Base-by-base conservation (phyloP, 2,113 vertebrate genomes). In the Daubentonia madagascariensis region DNA sequence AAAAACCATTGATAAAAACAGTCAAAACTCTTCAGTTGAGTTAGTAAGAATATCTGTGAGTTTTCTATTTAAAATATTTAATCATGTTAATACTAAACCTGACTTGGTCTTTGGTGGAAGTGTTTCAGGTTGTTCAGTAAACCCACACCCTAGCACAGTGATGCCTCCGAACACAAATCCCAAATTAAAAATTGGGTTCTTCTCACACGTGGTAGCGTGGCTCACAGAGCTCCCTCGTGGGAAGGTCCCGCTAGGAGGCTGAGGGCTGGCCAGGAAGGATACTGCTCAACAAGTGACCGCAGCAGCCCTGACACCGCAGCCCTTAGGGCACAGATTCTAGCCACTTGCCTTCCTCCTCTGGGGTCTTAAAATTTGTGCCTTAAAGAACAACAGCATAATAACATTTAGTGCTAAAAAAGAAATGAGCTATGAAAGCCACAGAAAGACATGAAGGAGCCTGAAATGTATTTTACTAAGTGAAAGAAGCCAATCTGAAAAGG, bases 1-100 rank as follows among this genome's bases (percentile, higher is more conserved):
- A 97, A 97, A 92, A 72, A 45, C 73, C 85, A 96, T 50, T 80
- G 89, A 32, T 85, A 79, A 97, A 94, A 98, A 78, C 11, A 94
- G 28, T 23, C 18, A 1, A 45, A 97, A 81, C 48, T 92, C 78
- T 91, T 95, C 70, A 35, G 35, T 22, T 0, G 45, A 76, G 87
- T 16, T n/a, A n/a, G 2, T 11, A 63, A 91, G 80, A 89, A 8
- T 28, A 73, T 61, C 75, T 85, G 43, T 10, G 59, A 59, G 83
- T 30, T 20, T 37, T 91, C 73, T 95, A 80, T 95, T 95, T 96
- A 92, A 57, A 95, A 83, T 54, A 75, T 28, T 85, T 73, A 37
- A 59, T 70, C 20, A 45, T 12, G 35, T 76, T 35, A 59, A 61
- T 40, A 75, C 52, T 59, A 59, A 76, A 48, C 8, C 50, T 68